Base-by-base conservation (phyloP, 1,140 invertebrate genomes). In the Lasioglossum albipes region DNA sequence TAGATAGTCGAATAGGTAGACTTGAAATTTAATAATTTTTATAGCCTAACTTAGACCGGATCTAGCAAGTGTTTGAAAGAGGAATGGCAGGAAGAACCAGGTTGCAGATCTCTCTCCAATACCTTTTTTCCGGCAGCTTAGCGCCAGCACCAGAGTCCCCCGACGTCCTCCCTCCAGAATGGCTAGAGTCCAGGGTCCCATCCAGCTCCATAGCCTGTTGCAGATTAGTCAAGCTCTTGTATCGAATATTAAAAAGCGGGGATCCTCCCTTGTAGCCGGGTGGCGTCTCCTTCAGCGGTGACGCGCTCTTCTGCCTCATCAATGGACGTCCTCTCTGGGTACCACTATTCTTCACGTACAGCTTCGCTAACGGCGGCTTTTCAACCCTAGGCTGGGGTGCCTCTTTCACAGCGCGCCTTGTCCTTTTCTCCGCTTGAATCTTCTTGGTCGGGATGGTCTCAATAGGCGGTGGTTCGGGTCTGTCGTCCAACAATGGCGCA, bases 371-470 rank as follows among this genome's bases (percentile, higher is more conserved):
- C 83, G 93, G 93, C 61, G 90, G 90, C 88, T 91, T 94, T 87
- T 91, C 94, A 64, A 82, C 71, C 64, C 91, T 92, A 0, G 93
- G 91, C 61, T 91, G 90, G 67, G 91, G 93, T 57, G 93, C 91
- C 73, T 92, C 94, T 90, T 94, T 95, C 91, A 88, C 95, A 83
- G 85, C 90, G n/a, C 91, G 91, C 49, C 94, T 90, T 16, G 95
- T 95, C 75, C 96, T 89, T 85, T 96, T 96, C 83, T 96, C 96
- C 7, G 96, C 96, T 90, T 96, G 95, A 18, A 95, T 94, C 92
- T 97, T 97, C 90, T 97, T 97, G 16, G 96, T 96, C 0, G 97
- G 97, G 89, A 98, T 98, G 0, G 97, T 98, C 92, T 98, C 97
- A 85, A 98, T 97, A 3, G 97, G 97, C 31, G 97, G 97, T 62